Evolutionary conservation across 2,797 vertebrate genomes (phyloP), one percentile per base, ranked within the genome.

Genomic region (Gallirallus australis): DNA sequence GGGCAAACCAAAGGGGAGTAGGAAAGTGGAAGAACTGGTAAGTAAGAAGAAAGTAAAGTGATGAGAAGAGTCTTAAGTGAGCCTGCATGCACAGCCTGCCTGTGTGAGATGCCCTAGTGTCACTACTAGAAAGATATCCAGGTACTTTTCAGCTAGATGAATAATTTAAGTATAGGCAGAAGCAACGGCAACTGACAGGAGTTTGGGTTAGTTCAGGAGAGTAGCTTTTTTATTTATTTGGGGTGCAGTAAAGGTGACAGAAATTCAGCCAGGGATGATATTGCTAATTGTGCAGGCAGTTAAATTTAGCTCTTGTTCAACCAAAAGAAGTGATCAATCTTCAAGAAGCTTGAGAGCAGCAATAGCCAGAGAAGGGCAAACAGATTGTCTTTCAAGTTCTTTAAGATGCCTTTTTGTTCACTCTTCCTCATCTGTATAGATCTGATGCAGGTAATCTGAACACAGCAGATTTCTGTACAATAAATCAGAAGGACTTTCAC

Each of bases 301-400:
- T 91, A 93, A 91, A 87, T 85, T 89, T 93, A 84, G 70, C 63
- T 53, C n/a, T 76, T 52, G 7, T 69, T 82, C 66, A 76, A 42
- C n/a, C 39, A 45, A 86, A 88, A 91, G 33, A 82, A 80, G 63
- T 11, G 19, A 89, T 94, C 68, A 45, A 56, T 94, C 56, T 53
- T 75, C 20, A 60, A 70, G 64, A 82, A 85, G 6, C 30, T 7
- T 20, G n/a, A 66, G 17, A 93, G 31, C 40, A 66, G 11, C 56
- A 56, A 4, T 18, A 91, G 48, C 64, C 40, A 60, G 60, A 82
- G 47, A 89, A 94, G 53, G 82, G 23, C 84, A 93, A 90, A 90
- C 16, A 75, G 60, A 85, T 80, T 87, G 81, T 79, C 81, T 95
- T 96, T 85, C 81, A 24, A 27, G 25, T 47, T 86, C 61, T 86